Evolutionary conservation across 1,140 invertebrate species (phyloP).

Genomic region (Lepidotrigona ventralis): DNA sequence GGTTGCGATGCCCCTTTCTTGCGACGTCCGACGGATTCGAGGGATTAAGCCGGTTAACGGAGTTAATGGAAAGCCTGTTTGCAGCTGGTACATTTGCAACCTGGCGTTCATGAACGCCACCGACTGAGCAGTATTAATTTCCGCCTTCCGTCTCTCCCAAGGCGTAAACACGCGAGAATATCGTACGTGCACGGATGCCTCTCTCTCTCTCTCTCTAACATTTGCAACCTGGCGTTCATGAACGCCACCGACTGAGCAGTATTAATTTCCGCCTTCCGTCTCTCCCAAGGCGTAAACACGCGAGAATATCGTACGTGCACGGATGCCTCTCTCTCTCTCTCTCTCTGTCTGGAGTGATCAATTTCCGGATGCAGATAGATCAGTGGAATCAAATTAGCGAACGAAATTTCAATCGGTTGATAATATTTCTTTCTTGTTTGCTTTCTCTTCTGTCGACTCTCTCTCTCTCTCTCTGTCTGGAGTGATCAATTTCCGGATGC

Average conservation of each 20-base stretch:
- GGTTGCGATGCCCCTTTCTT: background rate
- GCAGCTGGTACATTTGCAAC: background rate
- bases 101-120: slow-evolving; percentile 33
- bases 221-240: background rate
- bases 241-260: slow-evolving; percentile 58
- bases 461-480: background rate
- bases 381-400: background rate
- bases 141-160: slow-evolving; percentile 52
- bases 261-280: slow-evolving; percentile 64
- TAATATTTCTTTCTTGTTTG: too few species aligned
- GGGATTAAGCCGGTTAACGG: slow-evolving; percentile 12
- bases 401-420: background rate
- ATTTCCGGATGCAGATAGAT: slow-evolving; percentile 28
- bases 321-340: too few species aligned
- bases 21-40: background rate
- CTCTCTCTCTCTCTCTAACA: background rate
- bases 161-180: slow-evolving; percentile 10
- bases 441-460: background rate
- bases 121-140: slow-evolving; percentile 64
- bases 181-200: background rate
- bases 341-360: background rate
- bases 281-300: slow-evolving; percentile 18
- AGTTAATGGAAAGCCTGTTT: slow-evolving; percentile 20
- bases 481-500: slow-evolving; percentile 22
- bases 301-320: slow-evolving; percentile 7